phyloP scores from a whole-genome alignment of 2,888 invertebrate species.

The Dynastes hyllus region DNA sequence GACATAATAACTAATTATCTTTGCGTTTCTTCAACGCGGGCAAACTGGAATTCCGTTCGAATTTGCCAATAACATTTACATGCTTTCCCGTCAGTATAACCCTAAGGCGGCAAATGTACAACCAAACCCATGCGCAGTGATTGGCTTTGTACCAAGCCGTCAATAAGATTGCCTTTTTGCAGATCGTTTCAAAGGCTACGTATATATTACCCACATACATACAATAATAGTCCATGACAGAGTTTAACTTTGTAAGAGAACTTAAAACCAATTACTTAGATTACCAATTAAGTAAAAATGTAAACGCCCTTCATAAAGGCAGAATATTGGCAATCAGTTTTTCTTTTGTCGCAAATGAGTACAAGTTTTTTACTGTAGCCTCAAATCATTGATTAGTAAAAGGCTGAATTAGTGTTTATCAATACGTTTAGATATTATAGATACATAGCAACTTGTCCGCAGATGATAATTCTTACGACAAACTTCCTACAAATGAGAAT shows the following conservation, averaged over 20 bases:
- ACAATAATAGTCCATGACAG: not conserved
- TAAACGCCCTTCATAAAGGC: not conserved
- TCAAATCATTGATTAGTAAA: no score
- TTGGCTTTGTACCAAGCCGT: slow-evolving; percentile 8
- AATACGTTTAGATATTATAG: no score
- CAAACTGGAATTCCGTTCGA: slow-evolving; percentile 15
- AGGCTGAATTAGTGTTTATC: no score
- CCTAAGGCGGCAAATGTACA: slow-evolving; percentile 16
- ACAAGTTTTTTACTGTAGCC: no score
- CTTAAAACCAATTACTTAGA: not conserved
- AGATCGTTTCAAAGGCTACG: not conserved
- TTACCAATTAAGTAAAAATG: not conserved
- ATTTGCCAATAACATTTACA: slow-evolving; percentile 33
- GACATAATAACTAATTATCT: slow-evolving; percentile 17
- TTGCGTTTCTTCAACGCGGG: not conserved
- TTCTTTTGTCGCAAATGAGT: not conserved
- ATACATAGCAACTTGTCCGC: no score
- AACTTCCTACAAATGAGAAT: no score
- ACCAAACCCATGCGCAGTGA: slow-evolving; percentile 10
- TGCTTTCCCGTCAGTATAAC: slow-evolving; percentile 6
- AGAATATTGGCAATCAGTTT: not conserved
- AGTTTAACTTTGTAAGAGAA: not conserved
- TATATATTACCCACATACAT: not conserved
- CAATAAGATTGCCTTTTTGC: slow-evolving; percentile 5
- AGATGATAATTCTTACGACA: no score